Conservation (phyloP, 2,797 vertebrate species). For the Ambastaia sidthimunki region DNA sequence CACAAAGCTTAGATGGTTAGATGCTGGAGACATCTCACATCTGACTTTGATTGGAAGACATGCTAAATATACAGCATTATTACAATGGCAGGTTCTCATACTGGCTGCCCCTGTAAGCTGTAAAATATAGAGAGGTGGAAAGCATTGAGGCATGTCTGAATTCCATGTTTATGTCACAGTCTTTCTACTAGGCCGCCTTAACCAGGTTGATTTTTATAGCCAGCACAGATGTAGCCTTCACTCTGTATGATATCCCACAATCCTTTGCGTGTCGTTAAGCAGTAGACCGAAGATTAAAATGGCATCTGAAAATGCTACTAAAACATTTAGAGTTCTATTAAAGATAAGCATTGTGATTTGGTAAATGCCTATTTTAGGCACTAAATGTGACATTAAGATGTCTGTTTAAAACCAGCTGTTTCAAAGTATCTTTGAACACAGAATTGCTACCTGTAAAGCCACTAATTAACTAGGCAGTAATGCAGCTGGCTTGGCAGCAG, state of each 20-base stretch:
- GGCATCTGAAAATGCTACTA: not conserved
- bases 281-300: not conserved
- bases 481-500: not conserved
- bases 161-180: not conserved
- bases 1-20: too few species aligned
- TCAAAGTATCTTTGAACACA: too few species aligned
- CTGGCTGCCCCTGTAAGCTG: not conserved
- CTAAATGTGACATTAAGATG: too few species aligned
- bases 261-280: not conserved
- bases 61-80: not conserved
- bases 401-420: too few species aligned
- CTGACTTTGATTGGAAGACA: not conserved
- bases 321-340: too few species aligned
- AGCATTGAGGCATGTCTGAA: not conserved
- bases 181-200: not conserved
- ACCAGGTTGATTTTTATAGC: not conserved
- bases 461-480: too few species aligned
- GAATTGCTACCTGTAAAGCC: too few species aligned
- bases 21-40: not conserved
- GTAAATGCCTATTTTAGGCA: too few species aligned
- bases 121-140: not conserved
- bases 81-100: not conserved
- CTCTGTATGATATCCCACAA: not conserved
- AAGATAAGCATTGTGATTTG: too few species aligned
- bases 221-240: not conserved